Conservation (phyloP, 2,113 vertebrate genomes). For the Dicaeum eximium region DNA sequence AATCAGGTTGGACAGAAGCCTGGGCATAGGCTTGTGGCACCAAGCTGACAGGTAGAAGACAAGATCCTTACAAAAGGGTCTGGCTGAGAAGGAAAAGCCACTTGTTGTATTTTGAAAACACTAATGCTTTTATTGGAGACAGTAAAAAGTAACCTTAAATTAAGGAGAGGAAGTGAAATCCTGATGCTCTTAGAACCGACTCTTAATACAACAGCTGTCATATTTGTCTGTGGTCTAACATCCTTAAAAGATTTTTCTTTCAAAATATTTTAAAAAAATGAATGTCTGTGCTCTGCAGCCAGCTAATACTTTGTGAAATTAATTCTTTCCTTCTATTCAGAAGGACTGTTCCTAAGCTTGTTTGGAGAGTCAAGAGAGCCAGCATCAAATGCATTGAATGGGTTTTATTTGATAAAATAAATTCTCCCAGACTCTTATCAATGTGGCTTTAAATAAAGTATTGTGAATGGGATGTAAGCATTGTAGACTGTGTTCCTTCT, state of each 20-base stretch:
- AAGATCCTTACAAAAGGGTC: neutral
- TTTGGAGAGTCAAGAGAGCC: constrained; percentile 33
- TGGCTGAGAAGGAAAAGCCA: neutral
- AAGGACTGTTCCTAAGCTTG: constrained; percentile 13
- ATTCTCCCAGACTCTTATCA: constrained; percentile 53
- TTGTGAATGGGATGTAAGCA: constrained; percentile 52
- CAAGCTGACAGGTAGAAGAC: neutral
- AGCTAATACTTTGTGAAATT: constrained; percentile 38
- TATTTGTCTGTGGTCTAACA: neutral
- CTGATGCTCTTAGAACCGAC: neutral
- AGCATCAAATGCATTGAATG: constrained; percentile 26
- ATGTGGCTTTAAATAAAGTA: constrained; percentile 47
- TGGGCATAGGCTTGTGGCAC: neutral
- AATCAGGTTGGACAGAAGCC: neutral
- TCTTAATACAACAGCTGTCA: neutral
- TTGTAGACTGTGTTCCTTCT: constrained; percentile 39
- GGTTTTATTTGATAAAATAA: constrained; percentile 59
- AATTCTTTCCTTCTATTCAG: constrained; percentile 43
- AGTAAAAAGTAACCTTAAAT: neutral
- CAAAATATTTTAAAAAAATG: constrained; percentile 5
- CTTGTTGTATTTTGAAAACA: neutral
- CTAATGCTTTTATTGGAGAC: neutral
- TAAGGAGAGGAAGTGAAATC: neutral
- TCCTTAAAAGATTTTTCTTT: constrained; percentile 26
- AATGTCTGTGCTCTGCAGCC: neutral